A percentile compares a stretch with the other conserved stretches of the same genome.
Evolutionary conservation across 2,888 invertebrate species (phyloP).

Genomic region (Carcina quercana): DNA sequence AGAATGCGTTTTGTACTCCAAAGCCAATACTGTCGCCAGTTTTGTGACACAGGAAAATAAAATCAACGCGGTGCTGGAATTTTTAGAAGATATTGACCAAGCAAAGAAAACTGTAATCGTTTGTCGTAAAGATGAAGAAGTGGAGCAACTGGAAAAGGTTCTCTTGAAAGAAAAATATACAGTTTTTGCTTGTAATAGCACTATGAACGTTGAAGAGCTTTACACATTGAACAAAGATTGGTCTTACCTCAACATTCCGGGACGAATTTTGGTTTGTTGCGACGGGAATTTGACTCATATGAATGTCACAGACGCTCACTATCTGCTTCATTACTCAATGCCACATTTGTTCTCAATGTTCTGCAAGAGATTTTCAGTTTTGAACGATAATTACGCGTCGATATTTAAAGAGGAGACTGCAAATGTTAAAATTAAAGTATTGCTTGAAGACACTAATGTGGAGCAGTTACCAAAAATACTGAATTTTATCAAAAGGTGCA

Average conservation of each 20-base stretch:
- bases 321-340: conserved; percentile 82
- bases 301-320: conserved; percentile 77
- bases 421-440: conserved; percentile 59
- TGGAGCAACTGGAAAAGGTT: conserved; percentile 44
- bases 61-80: conserved; percentile 50
- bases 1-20: conserved; percentile 84
- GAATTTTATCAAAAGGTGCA: conserved; percentile 70
- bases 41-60: conserved; percentile 57
- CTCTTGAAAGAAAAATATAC: conserved; percentile 30
- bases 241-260: conserved; percentile 49
- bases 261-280: conserved; percentile 78
- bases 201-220: conserved; percentile 52
- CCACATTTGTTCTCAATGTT: conserved; percentile 79
- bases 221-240: conserved; percentile 49
- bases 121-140: conserved; percentile 74
- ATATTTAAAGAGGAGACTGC: conserved; percentile 37
- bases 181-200: conserved; percentile 42
- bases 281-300: conserved; percentile 78
- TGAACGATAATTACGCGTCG: conserved; percentile 76
- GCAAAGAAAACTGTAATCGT: conserved; percentile 76
- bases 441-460: conserved; percentile 75
- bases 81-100: conserved; percentile 56
- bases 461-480: conserved; percentile 76
- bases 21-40: conserved; percentile 48
- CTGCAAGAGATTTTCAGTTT: conserved; percentile 78